Evolutionary conservation across 2,888 invertebrate genomes (phyloP).

Genomic region (Seira sanloemensis): DNA sequence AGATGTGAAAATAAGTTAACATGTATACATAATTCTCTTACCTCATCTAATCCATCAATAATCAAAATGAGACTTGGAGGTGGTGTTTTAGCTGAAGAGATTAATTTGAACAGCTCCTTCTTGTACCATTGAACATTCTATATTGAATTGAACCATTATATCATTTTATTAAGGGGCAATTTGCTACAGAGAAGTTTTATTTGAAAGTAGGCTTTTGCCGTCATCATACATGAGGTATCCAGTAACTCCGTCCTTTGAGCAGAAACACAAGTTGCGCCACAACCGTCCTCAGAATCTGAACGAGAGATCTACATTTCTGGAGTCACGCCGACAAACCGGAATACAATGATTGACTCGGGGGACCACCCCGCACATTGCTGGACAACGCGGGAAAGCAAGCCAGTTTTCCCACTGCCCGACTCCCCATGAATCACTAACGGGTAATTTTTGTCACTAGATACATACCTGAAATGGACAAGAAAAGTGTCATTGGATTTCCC

Average conservation of each 20-base stretch:
- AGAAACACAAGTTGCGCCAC: constrained; percentile 78
- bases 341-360: constrained; percentile 75
- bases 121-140: constrained; percentile 86
- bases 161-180: background rate
- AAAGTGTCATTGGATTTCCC: background rate
- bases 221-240: constrained; percentile 81
- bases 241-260: constrained; percentile 81
- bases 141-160: constrained; percentile 24
- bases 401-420: constrained; percentile 90
- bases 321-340: constrained; percentile 80
- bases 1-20: too few relatives aligned
- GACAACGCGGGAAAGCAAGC: constrained; percentile 85
- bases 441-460: constrained; percentile 79
- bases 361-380: constrained; percentile 81
- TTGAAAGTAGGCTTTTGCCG: too few relatives aligned
- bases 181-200: background rate
- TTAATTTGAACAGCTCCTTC: constrained; percentile 79
- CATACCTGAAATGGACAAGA: constrained; percentile 78
- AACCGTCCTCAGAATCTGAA: constrained; percentile 74
- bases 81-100: constrained; percentile 78
- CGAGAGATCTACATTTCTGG: constrained; percentile 73
- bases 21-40: too few relatives aligned
- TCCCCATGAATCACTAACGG: constrained; percentile 87
- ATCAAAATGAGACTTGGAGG: constrained; percentile 82
- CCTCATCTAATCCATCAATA: constrained; percentile 86